A percentile compares a stretch with the other conserved stretches of the same genome.
Conservation (phyloP, 2,113 vertebrate species). For the Sardina pilchardus region DNA sequence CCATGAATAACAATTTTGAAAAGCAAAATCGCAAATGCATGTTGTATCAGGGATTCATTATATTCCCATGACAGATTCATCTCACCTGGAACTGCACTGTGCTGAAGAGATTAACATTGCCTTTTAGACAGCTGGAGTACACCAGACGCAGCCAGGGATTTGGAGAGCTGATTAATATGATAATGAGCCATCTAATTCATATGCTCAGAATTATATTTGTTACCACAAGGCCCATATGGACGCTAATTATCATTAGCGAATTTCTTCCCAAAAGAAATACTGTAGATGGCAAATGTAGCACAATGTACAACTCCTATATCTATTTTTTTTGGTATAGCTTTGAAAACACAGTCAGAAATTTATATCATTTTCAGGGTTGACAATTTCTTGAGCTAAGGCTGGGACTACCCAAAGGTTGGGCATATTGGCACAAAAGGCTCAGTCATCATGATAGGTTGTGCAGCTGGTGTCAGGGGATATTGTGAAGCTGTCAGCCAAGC, state of each 20-base stretch:
- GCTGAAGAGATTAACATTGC: background rate
- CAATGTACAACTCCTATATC: background rate
- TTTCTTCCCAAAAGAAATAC: background rate
- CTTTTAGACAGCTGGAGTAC: background rate
- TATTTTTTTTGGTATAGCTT: background rate
- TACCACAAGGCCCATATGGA: background rate
- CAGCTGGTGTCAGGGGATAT: background rate
- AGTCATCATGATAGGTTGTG: background rate
- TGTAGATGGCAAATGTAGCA: background rate
- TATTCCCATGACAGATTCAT: background rate
- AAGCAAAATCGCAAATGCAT: background rate
- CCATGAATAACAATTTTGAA: background rate
- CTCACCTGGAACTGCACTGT: background rate
- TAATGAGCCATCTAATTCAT: slow-evolving; percentile 14
- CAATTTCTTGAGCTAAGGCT: background rate
- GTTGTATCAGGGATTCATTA: background rate
- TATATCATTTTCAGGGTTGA: background rate
- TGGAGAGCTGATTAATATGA: background rate
- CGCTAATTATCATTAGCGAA: background rate
- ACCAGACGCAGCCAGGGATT: background rate
- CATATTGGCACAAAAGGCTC: background rate
- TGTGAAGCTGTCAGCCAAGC: background rate
- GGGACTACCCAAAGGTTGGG: background rate
- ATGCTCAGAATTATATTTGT: slow-evolving; percentile 22
- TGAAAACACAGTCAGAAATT: background rate